These are phyloP conservation scores for Lasioglossum oenotherae DNA, from an alignment of 2,888 invertebrate genomes.

Conservation along the genomic window DNA sequence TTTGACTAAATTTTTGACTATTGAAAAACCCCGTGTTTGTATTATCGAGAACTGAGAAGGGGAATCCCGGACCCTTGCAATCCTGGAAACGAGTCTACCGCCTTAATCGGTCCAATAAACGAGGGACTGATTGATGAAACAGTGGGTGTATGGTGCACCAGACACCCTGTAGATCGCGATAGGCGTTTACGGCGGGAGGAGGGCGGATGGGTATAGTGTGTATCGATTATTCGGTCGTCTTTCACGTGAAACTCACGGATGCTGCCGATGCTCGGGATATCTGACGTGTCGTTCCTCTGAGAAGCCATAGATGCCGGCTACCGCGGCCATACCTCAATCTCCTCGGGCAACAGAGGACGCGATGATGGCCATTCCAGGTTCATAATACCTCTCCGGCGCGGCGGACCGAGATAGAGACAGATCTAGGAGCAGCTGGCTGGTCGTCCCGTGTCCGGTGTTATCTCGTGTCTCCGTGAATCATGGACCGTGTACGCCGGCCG, in stretches of 20 bases:
- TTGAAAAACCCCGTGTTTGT: too few relatives aligned
- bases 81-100: too few relatives aligned
- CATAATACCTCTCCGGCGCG: conserved; percentile 60
- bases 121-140: background rate
- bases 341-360: conserved; percentile 62
- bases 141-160: background rate
- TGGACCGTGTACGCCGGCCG: background rate
- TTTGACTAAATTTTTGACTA: background rate
- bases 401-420: background rate
- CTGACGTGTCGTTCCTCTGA: conserved; percentile 81
- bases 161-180: conserved; percentile 13
- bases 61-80: too few relatives aligned
- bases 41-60: too few relatives aligned
- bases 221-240: conserved; percentile 37
- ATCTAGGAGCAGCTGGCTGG: conserved; percentile 41
- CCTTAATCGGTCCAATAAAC: background rate
- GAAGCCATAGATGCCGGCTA: conserved; percentile 82
- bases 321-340: conserved; percentile 82
- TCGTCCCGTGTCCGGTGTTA: conserved; percentile 48
- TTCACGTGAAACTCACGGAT: conserved; percentile 75
- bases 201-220: background rate
- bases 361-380: conserved; percentile 56
- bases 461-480: conserved; percentile 28
- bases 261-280: conserved; percentile 78
- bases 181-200: background rate